Evolutionary conservation across 2,888 invertebrate genomes (phyloP), one percentile per base, ranked within the genome.

Genomic region (Clunio marinus): DNA sequence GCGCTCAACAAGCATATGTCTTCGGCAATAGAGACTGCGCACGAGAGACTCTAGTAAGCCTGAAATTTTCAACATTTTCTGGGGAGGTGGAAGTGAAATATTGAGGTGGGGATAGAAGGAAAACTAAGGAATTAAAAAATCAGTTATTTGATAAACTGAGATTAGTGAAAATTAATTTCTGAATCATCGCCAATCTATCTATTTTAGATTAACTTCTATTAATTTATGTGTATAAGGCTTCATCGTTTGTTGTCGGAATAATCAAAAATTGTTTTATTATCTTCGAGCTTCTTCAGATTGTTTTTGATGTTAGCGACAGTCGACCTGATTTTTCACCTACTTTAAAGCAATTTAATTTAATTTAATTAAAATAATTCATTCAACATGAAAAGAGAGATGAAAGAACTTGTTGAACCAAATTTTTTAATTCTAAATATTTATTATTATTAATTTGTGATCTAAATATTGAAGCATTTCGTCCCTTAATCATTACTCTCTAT

Each of bases 151-250:
- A 32, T 20, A 58, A 17, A 15, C 58, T 28, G 15, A 28, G 58
- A 32, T 28, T 41, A 58, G 15, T 15, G 58, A 58, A 46, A 58
- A 32, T 58, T 58, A 17, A 58, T 58, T 58, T 58, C 32, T 24
- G 32, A 22, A 58, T 58, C 27, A 58, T 58, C 28, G 10, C 10
- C 5, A 32, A 32, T 4, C 32, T 32, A 32, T 32, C 10, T 10
- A 32, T 51, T 15, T 41, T 22, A 17, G 8, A 51, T 51, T 20
- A 22, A 4, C 22, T 17, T 15, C n/a, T 22, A 20, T 4, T 51
- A 51, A 51, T 51, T 51, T 51, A 51, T 51, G 8, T n/a, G n/a
- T n/a, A n/a, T n/a, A n/a, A n/a, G n/a, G n/a, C n/a, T n/a, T n/a
- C n/a, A n/a, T n/a, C n/a, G n/a, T n/a, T n/a, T n/a, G 13, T 10